Base-by-base conservation (phyloP, 1,140 invertebrate genomes). In the Pinna nobilis region DNA sequence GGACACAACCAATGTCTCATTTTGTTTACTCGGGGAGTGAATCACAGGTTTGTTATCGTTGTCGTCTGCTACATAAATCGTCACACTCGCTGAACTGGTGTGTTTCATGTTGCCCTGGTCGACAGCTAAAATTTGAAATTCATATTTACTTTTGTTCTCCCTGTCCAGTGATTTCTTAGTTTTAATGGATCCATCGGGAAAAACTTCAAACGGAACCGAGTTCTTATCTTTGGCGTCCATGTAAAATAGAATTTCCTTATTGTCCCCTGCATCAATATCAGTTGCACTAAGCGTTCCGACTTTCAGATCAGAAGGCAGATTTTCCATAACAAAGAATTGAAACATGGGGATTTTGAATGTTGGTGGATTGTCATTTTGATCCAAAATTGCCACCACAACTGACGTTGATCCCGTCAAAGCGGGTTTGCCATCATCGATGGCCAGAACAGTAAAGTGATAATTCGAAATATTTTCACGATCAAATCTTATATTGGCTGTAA, bases 281-380 rank as follows among this genome's bases (percentile, higher is more conserved):
- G 80, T 75, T 11, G 91, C 90, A 13, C 61, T 76, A 4, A 84
- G 69, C 25, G 53, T 57, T 18, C 97, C 97, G 0, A 94, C 93
- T 81, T 95, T 93, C 0, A 96, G 96, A 53, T 94, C 94, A 90
- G 98, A 96, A 5, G 95, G 94, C 61, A 95, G 95, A 80, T 91
- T 92, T 47, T 96, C 96, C 72, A 92, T 92, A 89, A 98, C 96
- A 37, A 93, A 94, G 32, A 96, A 96, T 39, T 94, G 93, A 60
- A 98, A 93, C 20, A 93, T 94, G 66, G 98, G 89, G 50, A 93
- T 90, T 90, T 97, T 98, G 71, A 84, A 97, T 95, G 90, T 97
- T 95, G 73, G 98, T 90, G 64, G 72, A 3, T 75, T 81, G 13
- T 87, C 85, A 55, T 86, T 84, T 71, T 97, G 95, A 85, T 96